A percentile compares a stretch with the other conserved stretches of the same genome.
Evolutionary conservation across 2,113 vertebrate species (phyloP).

Genomic region (Speoplatyrhinus poulsoni): DNA sequence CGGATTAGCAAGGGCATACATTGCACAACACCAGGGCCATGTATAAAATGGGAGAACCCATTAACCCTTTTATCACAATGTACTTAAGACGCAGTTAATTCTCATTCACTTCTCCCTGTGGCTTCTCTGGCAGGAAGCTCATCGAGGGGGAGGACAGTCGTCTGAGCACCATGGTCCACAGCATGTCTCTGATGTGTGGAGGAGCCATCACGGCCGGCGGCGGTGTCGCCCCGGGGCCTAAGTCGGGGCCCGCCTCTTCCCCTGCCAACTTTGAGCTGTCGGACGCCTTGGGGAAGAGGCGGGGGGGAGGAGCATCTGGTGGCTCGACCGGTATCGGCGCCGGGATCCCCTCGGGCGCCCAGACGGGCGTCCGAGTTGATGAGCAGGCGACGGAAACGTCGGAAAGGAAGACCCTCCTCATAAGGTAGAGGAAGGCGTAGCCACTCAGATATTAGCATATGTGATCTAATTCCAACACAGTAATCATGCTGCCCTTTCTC

Average conservation of each 20-base stretch:
- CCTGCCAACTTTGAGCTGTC: background rate
- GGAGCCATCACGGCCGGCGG: conserved; percentile 5
- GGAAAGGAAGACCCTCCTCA: conserved; percentile 73
- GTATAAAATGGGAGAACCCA: no score
- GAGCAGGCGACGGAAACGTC: conserved; percentile 68
- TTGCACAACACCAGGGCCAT: no score
- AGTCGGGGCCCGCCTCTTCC: background rate
- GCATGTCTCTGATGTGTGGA: conserved; percentile 45
- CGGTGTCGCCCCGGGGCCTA: background rate
- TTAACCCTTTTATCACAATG: no score
- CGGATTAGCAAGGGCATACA: no score
- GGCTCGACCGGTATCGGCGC: background rate
- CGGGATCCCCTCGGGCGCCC: conserved; percentile 9
- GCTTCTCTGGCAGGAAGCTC: conserved; percentile 67
- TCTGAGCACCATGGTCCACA: conserved; percentile 63
- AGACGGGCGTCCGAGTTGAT: conserved; percentile 14
- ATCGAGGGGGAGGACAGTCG: conserved; percentile 78
- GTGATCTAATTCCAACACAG: background rate
- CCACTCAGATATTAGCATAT: no score
- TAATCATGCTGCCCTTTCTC: background rate
- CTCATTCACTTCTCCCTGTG: background rate
- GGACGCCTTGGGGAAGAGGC: background rate
- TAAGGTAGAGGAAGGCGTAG: conserved; percentile 63
- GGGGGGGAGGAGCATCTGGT: background rate
- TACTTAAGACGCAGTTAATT: background rate